phyloP scores from a whole-genome alignment of 1,140 invertebrate genomes.

The Physella acuta region DNA sequence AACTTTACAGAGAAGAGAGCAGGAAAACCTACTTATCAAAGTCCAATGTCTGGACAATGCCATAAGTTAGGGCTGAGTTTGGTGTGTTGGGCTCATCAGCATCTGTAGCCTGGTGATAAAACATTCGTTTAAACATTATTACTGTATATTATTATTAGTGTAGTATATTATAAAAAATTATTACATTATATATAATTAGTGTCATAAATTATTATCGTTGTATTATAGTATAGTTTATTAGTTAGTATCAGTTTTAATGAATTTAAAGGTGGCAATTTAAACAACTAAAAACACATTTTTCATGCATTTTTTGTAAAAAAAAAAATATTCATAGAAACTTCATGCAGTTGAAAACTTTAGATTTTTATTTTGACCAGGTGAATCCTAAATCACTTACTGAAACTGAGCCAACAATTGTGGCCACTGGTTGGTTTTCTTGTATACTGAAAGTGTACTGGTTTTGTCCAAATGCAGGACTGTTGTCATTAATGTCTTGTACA shows the following conservation, averaged over 20 bases:
- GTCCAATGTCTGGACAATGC: background rate
- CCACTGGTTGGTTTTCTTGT: conserved; percentile 27
- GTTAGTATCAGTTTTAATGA: too few species aligned
- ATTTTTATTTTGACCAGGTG: background rate
- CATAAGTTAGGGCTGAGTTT: conserved; percentile 1
- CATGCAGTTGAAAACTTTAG: background rate
- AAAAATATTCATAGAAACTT: background rate
- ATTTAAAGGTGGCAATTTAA: background rate
- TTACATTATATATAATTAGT: too few species aligned
- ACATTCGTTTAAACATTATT: too few species aligned
- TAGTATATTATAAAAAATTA: too few species aligned
- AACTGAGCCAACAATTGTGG: conserved; percentile 31
- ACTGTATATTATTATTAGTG: too few species aligned
- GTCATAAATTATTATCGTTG: too few species aligned
- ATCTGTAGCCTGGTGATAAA: background rate
- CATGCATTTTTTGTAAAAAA: background rate
- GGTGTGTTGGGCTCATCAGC: background rate
- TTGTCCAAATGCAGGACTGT: conserved; percentile 29
- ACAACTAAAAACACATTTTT: background rate
- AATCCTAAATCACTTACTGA: conserved; percentile 31
- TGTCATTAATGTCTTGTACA: conserved; percentile 23
- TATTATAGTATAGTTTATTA: too few species aligned
- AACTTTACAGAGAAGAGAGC: background rate
- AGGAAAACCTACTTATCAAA: background rate
- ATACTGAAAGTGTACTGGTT: conserved; percentile 29